Base-by-base conservation (phyloP, 2,797 vertebrate genomes). In the Scarus forsteni region DNA sequence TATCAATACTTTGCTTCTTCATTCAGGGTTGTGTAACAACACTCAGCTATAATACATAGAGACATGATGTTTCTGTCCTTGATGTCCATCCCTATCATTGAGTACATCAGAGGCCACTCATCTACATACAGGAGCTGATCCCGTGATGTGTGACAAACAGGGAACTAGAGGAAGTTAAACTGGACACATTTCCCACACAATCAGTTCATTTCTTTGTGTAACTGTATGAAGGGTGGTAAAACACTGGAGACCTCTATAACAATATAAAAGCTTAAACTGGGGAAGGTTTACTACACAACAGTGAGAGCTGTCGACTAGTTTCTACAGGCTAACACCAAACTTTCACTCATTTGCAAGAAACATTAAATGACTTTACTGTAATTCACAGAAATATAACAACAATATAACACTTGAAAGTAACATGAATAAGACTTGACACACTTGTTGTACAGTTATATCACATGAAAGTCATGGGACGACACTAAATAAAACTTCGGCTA, bases 131-230 rank as follows among this genome's bases (percentile, higher is more conserved):
- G 27, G 7, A 13, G 1, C 15, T n/a, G 71, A 77, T 63, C 89
- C 52, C 59, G 77, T 92, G 84, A 88, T 66, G 45, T 0, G 7
- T 66, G 73, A 67, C 57, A 46, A 39, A 70, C 18, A 18, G 7
- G n/a, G 16, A 65, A 64, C 80, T 74, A 80, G 16, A 10, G 88
- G 86, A 90, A 90, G 87, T 80, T 57, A 1, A 5, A 8, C 6
- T 15, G 3, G 8, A 12, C 40, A 38, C 6, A 67, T 45, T 77
- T 84, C 63, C 72, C 73, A 80, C 1, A 50, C 5, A 62, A 13
- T 27, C 54, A 5, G 10, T 7, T 51, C 2, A 1, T 14, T 14
- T 52, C 5, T 14, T 10, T 35, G 56, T 6, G 36, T 16, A 35
- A 19, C 0, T 0, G 8, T 14, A 62, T 2, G 13, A 0, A 27